A percentile compares a stretch with the other conserved stretches of the same genome.
phyloP scores from a whole-genome alignment of 2,797 vertebrate species.

The Todus mexicanus region DNA sequence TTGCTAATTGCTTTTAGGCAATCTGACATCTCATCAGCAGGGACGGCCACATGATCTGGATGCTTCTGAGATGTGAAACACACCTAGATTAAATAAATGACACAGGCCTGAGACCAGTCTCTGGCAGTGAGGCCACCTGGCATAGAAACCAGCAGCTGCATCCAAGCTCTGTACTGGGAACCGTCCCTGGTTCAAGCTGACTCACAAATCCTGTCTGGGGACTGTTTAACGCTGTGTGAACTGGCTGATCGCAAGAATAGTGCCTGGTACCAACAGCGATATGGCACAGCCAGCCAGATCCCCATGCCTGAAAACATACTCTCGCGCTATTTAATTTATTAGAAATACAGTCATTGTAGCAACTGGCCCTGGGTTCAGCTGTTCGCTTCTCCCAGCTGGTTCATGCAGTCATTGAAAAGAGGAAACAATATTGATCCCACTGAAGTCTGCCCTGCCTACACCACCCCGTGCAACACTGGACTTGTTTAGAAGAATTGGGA shows the following conservation, averaged over 20 bases:
- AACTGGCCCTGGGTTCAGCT: not conserved
- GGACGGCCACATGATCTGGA: not conserved
- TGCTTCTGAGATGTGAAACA: not conserved
- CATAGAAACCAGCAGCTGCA: not conserved
- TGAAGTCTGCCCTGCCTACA: not conserved
- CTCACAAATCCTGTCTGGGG: not conserved
- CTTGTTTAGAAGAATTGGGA: not conserved
- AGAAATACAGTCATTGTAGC: not conserved
- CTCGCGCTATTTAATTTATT: not conserved
- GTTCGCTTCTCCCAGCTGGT: not conserved
- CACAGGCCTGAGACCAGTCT: not conserved
- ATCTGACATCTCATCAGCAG: not conserved
- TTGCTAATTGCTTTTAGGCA: not conserved
- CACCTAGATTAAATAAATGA: not conserved
- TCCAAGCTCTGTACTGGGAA: not conserved
- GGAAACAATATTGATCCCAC: not conserved
- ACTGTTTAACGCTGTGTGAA: not conserved
- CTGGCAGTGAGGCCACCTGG: not conserved
- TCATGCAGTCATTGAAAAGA: not conserved
- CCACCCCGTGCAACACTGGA: not conserved
- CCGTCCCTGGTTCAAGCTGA: not conserved
- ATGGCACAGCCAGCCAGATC: not conserved
- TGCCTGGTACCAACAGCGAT: not conserved
- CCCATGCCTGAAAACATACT: not conserved
- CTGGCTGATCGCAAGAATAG: not conserved